A percentile compares a stretch with the other conserved stretches of the same genome.
phyloP scores from a whole-genome alignment of 2,797 vertebrate genomes.

The Rhodeus uyekii region DNA sequence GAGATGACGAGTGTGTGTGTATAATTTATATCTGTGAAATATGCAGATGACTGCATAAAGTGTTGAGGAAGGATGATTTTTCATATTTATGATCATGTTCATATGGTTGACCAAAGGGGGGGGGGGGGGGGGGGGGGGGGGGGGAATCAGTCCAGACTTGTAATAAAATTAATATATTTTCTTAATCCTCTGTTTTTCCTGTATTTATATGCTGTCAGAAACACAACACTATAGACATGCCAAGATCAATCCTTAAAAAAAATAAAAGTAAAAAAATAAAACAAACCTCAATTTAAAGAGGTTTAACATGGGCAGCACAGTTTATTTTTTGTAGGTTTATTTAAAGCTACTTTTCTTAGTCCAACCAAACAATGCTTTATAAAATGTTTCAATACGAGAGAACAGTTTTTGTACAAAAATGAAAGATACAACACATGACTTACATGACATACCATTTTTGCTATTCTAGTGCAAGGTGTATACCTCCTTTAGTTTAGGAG shows the following conservation, averaged over 20 bases:
- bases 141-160: no score
- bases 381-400: neutral
- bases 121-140: no score
- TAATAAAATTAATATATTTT: constrained; percentile 29
- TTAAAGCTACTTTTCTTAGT: neutral
- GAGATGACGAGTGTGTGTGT: neutral
- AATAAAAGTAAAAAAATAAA: no score
- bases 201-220: neutral
- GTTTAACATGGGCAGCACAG: neutral
- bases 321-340: neutral
- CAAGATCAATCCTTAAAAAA: neutral
- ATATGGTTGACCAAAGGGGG: constrained; percentile 1
- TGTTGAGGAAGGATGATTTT: constrained; percentile 2
- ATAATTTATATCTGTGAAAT: constrained; percentile 4
- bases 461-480: neutral
- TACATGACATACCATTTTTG: neutral
- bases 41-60: neutral
- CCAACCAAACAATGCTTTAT: neutral
- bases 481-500: neutral
- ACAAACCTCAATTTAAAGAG: neutral
- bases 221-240: neutral
- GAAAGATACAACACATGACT: neutral
- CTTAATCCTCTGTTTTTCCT: neutral
- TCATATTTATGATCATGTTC: constrained; percentile 11
- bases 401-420: neutral